Base-by-base conservation (phyloP, 2,888 invertebrate genomes). In the Philonicus albiceps region DNA sequence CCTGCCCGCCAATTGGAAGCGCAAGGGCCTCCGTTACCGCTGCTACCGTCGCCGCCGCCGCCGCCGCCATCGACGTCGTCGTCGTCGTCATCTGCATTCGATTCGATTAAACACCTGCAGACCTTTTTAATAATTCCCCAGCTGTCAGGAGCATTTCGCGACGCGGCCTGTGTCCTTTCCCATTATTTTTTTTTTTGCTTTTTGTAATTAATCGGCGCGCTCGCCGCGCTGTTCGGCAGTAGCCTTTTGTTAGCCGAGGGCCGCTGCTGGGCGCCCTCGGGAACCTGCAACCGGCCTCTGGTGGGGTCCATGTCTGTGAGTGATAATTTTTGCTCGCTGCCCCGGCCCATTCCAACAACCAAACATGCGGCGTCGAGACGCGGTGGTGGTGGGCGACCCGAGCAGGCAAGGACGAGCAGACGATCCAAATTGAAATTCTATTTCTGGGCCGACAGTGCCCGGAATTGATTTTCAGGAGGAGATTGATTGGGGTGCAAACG, bases 51-150 rank as follows among this genome's bases (percentile, higher is more conserved):
- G 11, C 2, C 11, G 6, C 11, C 31, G 49, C 27, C 27, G 49
- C 11, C 30, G 53, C 22, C 31, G n/a, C 27, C 30, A n/a, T 8
- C 37, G 11, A 2, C 11, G 6, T 37, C 31, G 49, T 34, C 31
- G 19, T n/a, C 55, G 64, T 16, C n/a, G 55, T 34, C 55, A 55
- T 81, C 81, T 81, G 31, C 34, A 55, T 81, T 55, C 37, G 37
- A 37, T 37, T 37, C 81, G 34, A 81, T 81, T 81, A 34, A 81
- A 81, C 81, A 81, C 81, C 81, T 81, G 81, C 81, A 49, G 55
- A 5, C 49, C 55, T 49, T 37, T 34, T 37, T 27, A 55, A 81
- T 81, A 81, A 55, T 81, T 81, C 55, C 64, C 43, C 81, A 81
- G 81, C 81, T 81, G 81, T 55, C 81, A 81, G 64, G 34, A 81